Conservation (phyloP, 2,113 vertebrate species). For the Psephotus haematonotus region DNA sequence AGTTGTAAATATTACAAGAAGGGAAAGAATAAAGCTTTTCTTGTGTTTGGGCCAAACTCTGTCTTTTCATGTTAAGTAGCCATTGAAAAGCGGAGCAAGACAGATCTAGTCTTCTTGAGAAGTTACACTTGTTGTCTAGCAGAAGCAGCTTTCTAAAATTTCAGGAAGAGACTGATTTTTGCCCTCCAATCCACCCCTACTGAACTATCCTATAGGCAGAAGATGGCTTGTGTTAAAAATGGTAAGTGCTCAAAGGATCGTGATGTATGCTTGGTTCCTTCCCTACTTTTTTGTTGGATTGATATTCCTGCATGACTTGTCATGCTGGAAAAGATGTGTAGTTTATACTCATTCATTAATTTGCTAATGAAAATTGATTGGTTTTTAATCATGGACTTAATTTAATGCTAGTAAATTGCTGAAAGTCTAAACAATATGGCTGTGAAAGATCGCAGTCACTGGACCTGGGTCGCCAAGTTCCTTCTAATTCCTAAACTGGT, state of each 20-base stretch:
- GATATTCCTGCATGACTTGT: not conserved
- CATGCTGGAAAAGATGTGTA: not conserved
- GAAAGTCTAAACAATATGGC: not conserved
- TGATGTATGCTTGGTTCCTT: not conserved
- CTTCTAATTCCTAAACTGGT: not conserved
- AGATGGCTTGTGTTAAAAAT: not conserved
- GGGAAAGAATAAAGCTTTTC: not conserved
- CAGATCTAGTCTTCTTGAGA: not conserved
- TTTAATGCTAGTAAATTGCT: not conserved
- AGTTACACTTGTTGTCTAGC: not conserved
- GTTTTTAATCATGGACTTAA: not conserved
- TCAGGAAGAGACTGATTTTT: slow-evolving; percentile 24
- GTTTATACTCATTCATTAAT: not conserved
- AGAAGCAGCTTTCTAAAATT: not conserved
- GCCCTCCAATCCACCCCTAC: not conserved
- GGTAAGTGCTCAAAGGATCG: not conserved
- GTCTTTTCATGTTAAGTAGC: not conserved
- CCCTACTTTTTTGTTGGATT: not conserved
- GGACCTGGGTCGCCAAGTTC: not conserved
- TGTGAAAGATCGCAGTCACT: not conserved
- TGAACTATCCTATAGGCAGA: not conserved
- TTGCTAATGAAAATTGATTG: not conserved
- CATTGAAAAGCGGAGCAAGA: not conserved
- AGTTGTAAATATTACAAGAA: not conserved
- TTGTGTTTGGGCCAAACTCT: not conserved